These are phyloP conservation scores for Pararge aegeria DNA, from an alignment of 1,140 invertebrate genomes.

Conservation along the genomic window DNA sequence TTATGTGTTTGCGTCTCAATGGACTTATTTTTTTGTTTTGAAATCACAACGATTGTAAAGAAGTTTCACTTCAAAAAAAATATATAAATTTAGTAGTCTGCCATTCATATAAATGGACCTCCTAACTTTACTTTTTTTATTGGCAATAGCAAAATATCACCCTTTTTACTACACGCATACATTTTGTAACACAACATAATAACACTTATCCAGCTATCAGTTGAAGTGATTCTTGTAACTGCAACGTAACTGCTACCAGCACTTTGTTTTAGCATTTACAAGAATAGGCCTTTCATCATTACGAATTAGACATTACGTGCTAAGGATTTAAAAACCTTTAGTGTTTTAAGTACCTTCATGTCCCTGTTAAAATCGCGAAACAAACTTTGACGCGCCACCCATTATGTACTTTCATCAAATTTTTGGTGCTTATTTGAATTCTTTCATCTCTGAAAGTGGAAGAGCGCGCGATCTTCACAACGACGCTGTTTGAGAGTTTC, in stretches of 20 bases:
- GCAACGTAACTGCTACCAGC: not conserved
- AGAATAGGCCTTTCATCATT: conserved; percentile 7
- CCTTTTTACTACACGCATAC: too few species aligned
- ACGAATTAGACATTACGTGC: not conserved
- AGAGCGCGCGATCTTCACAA: not conserved
- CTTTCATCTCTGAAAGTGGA: conserved; percentile 7
- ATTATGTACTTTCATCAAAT: conserved; percentile 7
- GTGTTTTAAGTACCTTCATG: conserved; percentile 8
- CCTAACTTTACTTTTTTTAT: too few species aligned
- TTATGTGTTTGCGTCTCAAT: too few species aligned
- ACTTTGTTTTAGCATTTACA: not conserved
- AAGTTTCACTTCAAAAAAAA: too few species aligned
- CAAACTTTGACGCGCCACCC: conserved; percentile 4
- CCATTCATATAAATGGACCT: too few species aligned
- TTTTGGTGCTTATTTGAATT: conserved; percentile 11
- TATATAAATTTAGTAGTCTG: too few species aligned
- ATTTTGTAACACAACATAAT: not conserved
- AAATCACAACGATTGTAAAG: too few species aligned
- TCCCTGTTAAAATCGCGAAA: not conserved
- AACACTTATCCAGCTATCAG: not conserved
- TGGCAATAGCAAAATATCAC: too few species aligned
- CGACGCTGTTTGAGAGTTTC: not conserved
- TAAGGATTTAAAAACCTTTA: conserved; percentile 1
- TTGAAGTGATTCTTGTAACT: conserved; percentile 1
- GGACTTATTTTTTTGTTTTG: too few species aligned